Conservation (phyloP, 2,888 invertebrate genomes). For the Plebejus argus region DNA sequence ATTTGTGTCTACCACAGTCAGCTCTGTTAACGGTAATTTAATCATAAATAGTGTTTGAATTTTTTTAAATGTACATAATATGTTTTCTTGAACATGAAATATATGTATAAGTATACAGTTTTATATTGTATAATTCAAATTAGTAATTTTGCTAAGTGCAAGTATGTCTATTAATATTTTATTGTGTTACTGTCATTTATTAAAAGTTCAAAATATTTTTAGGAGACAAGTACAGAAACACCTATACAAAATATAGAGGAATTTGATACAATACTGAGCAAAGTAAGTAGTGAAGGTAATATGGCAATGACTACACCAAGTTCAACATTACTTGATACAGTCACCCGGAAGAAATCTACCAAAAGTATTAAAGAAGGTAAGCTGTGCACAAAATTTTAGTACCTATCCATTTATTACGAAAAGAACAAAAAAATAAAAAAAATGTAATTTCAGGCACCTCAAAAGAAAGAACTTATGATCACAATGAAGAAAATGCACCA, state of each 20-base stretch:
- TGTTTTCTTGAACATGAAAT: no score
- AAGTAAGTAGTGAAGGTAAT: slow-evolving; percentile 50
- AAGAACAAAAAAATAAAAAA: not conserved
- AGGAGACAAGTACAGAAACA: slow-evolving; percentile 43
- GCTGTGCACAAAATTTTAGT: not conserved
- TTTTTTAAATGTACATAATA: no score
- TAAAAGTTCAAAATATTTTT: not conserved
- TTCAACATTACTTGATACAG: slow-evolving; percentile 48
- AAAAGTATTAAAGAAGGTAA: slow-evolving; percentile 57
- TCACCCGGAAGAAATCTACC: slow-evolving; percentile 59
- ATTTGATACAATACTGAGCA: slow-evolving; percentile 54
- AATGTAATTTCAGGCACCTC: not conserved
- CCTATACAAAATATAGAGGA: slow-evolving; percentile 57
- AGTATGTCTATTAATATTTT: not conserved
- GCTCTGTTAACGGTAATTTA: slow-evolving; percentile 4
- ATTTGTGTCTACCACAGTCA: not conserved
- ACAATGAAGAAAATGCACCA: not conserved
- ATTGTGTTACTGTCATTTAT: not conserved
- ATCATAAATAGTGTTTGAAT: not conserved
- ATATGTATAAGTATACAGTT: not conserved
- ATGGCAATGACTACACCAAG: slow-evolving; percentile 40
- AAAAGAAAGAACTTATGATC: not conserved
- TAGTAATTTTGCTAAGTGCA: not conserved
- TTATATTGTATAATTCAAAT: not conserved
- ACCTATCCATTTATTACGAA: not conserved